phyloP scores from a whole-genome alignment of 2,888 invertebrate species.

The Caenorhabditis sinica region DNA sequence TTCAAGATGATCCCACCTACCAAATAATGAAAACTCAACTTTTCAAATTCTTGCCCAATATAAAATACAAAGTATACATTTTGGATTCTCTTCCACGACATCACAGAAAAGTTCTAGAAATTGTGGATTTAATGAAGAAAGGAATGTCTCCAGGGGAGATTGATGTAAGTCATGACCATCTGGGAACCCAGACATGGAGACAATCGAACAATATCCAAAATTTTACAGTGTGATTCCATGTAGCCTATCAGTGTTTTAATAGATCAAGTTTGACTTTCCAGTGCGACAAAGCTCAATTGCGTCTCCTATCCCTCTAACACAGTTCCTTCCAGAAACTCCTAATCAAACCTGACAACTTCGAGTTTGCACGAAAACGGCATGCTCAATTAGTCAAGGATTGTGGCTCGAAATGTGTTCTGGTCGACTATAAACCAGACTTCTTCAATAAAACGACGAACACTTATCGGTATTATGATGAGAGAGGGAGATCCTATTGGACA shows the following conservation, averaged over 20 bases:
- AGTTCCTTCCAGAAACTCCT: constrained; percentile 11
- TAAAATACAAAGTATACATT: constrained; percentile 22
- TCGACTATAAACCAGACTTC: constrained; percentile 12
- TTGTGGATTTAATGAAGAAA: neutral
- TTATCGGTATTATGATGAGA: constrained; percentile 17
- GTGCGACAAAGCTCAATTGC: neutral
- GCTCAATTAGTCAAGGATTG: constrained; percentile 18
- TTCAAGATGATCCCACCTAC: constrained; percentile 5
- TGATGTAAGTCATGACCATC: constrained; percentile 20
- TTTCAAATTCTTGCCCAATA: constrained; percentile 7
- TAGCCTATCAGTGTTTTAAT: too few relatives aligned
- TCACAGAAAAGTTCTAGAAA: neutral
- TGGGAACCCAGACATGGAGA: neutral
- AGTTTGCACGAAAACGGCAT: neutral
- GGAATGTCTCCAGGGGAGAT: neutral
- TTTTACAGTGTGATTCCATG: too few relatives aligned
- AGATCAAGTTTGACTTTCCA: neutral
- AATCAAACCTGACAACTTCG: constrained; percentile 9
- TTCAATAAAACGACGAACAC: constrained; percentile 10
- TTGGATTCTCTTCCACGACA: constrained; percentile 4
- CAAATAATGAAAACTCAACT: constrained; percentile 17
- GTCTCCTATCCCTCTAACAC: too few relatives aligned
- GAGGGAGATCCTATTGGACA: constrained; percentile 11
- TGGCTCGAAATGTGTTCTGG: constrained; percentile 5
- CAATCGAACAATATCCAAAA: too few relatives aligned